Conservation (phyloP, 1,140 invertebrate genomes). For the Monomorium pharaonis region DNA sequence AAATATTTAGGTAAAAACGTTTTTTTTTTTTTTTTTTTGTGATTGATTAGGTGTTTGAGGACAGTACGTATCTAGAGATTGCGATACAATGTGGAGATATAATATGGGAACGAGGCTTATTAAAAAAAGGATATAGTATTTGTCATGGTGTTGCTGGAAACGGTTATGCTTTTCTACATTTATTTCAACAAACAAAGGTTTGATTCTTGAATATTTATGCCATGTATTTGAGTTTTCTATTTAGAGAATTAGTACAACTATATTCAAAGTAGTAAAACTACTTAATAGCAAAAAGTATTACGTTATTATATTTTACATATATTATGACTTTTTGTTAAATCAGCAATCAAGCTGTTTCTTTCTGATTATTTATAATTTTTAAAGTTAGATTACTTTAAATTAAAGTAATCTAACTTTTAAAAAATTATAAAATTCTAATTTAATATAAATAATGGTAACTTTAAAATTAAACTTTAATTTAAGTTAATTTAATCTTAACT, state of each 20-base stretch:
- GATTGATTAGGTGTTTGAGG: constrained; percentile 87
- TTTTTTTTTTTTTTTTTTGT: too few species aligned
- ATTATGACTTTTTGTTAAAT: too few species aligned
- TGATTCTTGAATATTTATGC: not conserved
- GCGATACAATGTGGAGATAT: constrained; percentile 91
- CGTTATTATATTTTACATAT: not conserved
- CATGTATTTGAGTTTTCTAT: not conserved
- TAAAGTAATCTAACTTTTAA: too few species aligned
- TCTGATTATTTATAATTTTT: too few species aligned
- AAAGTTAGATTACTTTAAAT: too few species aligned
- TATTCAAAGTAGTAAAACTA: not conserved
- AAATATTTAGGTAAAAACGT: not conserved
- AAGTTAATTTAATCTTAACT: too few species aligned
- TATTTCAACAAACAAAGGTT: constrained; percentile 93
- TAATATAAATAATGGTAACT: too few species aligned
- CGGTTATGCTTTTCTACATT: constrained; percentile 93
- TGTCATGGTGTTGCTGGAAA: constrained; percentile 98
- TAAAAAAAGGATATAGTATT: constrained; percentile 95
- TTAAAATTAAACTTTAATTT: too few species aligned
- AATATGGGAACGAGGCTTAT: constrained; percentile 94
- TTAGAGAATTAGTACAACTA: not conserved
- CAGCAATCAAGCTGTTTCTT: too few species aligned
- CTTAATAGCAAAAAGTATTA: not conserved
- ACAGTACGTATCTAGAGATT: constrained; percentile 90
- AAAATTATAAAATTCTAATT: too few species aligned